Evolutionary conservation across 2,888 invertebrate species (phyloP), one percentile per base, ranked within the genome.

Genomic region (Harpagoxenus sublaevis): DNA sequence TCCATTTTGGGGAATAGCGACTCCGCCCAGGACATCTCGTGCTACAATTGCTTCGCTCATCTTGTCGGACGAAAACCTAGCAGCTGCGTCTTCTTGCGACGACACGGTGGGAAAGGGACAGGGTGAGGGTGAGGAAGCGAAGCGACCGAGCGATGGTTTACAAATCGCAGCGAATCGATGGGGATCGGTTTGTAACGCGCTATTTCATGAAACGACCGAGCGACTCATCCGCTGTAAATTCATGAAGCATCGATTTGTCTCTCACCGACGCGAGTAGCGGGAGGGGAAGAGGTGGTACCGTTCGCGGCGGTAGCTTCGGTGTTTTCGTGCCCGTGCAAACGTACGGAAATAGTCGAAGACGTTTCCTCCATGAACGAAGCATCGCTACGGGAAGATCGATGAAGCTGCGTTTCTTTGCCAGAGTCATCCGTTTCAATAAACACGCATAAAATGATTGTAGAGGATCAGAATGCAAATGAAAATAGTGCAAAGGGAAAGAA

Each of bases 131-230:
- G 18, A 35, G 71, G 15, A 5, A 15, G 12, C 1, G 12, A 23
- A 8, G 66, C 31, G 79, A 23, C 28, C 79, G 83, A 83, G 35
- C 35, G 35, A 42, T 70, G 60, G 88, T 89, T 88, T 89, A 92
- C 91, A 92, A 92, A 92, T 92, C 90, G 89, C 81, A 66, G 88
- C 89, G 86, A 90, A 90, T 86, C 87, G 75, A 87, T 70, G 84
- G 83, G 79, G 87, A 91, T 91, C 86, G 87, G 75, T 84, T 73
- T 82, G 88, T 88, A 86, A 89, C 84, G 88, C 84, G 81, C 74
- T 86, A 88, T 89, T 89, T 86, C 89, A 87, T 89, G 84, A 66
- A 77, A 81, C 88, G 86, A 88, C 63, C 68, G 83, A 73, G 65
- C 75, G 77, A 68, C 70, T 83, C 60, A 35, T 70, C 57, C 66